Conservation (phyloP, 2,797 vertebrate species). For the Neosalanx taihuensis region DNA sequence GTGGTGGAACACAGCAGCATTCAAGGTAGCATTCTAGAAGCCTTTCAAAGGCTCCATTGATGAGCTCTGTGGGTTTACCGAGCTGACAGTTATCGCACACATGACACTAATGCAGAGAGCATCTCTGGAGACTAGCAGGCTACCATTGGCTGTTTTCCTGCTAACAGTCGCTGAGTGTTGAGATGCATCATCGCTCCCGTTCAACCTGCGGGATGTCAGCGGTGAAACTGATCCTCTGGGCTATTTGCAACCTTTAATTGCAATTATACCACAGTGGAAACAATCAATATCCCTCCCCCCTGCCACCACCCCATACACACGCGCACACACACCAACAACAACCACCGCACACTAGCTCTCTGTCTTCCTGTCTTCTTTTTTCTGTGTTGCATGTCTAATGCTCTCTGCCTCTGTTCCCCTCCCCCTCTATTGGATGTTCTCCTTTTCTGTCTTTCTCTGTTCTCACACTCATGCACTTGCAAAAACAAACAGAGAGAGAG, state of each 20-base stretch:
- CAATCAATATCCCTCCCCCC: conserved; percentile 62
- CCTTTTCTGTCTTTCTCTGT: neutral
- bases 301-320: neutral
- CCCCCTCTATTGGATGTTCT: neutral
- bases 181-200: conserved; percentile 47
- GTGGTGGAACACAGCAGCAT: neutral
- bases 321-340: too few relatives aligned
- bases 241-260: conserved; percentile 73
- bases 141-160: conserved; percentile 37
- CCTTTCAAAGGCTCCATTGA: conserved; percentile 8
- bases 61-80: conserved; percentile 3
- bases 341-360: conserved; percentile 13
- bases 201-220: conserved; percentile 53
- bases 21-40: neutral
- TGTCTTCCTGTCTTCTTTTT: conserved; percentile 12
- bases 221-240: conserved; percentile 61
- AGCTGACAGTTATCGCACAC: conserved; percentile 19
- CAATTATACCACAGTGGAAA: conserved; percentile 72
- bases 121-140: conserved; percentile 32
- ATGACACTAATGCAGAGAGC: conserved; percentile 39
- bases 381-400: neutral
- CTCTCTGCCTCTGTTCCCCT: neutral
- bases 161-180: conserved; percentile 35
- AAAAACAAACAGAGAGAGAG: neutral
- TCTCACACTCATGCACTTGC: too few relatives aligned